Evolutionary conservation across 2,888 invertebrate species (phyloP).

Genomic region (Drymonia ruficornis): DNA sequence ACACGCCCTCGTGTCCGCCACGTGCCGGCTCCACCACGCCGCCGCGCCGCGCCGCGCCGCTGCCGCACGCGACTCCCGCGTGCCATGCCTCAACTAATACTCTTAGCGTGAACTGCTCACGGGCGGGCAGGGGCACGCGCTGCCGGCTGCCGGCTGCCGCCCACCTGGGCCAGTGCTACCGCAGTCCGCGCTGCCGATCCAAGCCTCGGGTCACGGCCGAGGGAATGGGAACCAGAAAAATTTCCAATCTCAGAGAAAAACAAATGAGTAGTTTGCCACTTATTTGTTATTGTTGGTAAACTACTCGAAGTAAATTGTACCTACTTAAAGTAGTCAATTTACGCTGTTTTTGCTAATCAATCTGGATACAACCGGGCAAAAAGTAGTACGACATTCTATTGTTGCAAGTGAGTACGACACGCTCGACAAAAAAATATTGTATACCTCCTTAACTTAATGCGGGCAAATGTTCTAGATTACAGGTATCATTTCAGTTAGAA

Average conservation of each 20-base stretch:
- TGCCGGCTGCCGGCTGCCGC: too few relatives aligned
- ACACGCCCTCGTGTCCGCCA: neutral
- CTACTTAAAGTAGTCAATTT: neutral
- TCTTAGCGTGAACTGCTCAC: too few relatives aligned
- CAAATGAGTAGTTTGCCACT: neutral
- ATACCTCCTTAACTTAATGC: neutral
- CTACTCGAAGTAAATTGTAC: neutral
- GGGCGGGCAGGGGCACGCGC: too few relatives aligned
- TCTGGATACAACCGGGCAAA: neutral
- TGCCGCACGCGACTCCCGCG: neutral
- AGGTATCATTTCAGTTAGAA: too few relatives aligned
- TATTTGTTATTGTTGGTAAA: neutral
- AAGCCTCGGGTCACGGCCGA: slow-evolving; percentile 1
- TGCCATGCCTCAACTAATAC: too few relatives aligned
- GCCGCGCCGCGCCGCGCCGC: neutral
- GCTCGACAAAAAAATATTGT: neutral
- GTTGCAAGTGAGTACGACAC: neutral
- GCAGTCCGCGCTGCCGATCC: neutral
- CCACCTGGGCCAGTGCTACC: too few relatives aligned
- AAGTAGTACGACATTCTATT: neutral
- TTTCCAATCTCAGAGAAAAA: slow-evolving; percentile 1
- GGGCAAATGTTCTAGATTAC: neutral
- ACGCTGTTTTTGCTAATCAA: slow-evolving; percentile 7
- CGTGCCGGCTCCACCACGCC: neutral
- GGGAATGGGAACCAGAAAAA: neutral